Evolutionary conservation across 2,888 invertebrate genomes (phyloP).

Genomic region (Tipula confusa): DNA sequence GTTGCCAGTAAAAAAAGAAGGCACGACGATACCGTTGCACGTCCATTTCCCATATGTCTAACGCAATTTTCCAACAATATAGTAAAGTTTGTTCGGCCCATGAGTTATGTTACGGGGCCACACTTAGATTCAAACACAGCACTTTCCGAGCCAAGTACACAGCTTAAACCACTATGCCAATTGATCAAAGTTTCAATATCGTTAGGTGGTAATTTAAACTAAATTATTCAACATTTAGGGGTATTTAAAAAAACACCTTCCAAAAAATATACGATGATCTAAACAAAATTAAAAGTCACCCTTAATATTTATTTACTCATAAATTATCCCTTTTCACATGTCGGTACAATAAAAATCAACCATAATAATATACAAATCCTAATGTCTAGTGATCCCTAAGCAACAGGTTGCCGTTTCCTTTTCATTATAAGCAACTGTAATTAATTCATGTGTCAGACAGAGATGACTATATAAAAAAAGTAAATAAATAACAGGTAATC

Average conservation of each 20-base stretch:
- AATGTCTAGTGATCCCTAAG: background rate
- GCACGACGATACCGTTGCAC: too few relatives aligned
- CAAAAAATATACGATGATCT: background rate
- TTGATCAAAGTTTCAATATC: too few relatives aligned
- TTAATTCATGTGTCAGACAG: background rate
- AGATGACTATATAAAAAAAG: background rate
- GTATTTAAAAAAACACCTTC: too few relatives aligned
- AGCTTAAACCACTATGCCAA: too few relatives aligned
- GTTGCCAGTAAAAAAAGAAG: too few relatives aligned
- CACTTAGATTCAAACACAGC: too few relatives aligned
- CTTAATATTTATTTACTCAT: background rate
- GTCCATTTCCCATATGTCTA: too few relatives aligned
- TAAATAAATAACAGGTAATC: background rate
- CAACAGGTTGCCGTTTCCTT: background rate
- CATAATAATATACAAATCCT: background rate
- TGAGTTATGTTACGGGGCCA: too few relatives aligned
- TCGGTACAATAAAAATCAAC: background rate
- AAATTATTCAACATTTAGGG: background rate
- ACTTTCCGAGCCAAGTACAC: too few relatives aligned
- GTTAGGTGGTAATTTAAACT: background rate
- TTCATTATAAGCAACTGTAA: background rate
- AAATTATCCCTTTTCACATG: background rate
- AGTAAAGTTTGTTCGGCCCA: too few relatives aligned
- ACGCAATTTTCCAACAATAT: too few relatives aligned
- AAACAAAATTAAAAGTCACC: background rate